These are phyloP conservation scores for Coranthus polyacanthus DNA, from an alignment of 2,797 vertebrate species.

Conservation along the genomic window DNA sequence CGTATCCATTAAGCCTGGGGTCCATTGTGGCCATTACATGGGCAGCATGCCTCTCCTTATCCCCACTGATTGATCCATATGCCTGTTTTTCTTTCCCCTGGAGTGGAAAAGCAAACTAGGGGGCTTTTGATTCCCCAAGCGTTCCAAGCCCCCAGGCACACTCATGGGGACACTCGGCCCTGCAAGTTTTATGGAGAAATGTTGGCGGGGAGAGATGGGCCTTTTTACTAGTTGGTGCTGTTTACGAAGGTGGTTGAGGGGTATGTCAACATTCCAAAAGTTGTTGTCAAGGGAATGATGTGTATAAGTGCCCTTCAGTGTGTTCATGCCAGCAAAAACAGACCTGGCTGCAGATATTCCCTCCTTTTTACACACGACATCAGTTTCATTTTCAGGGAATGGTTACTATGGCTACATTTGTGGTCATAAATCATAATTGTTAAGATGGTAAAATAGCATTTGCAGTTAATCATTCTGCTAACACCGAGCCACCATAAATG, in stretches of 20 bases:
- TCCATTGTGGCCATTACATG: slow-evolving; percentile 65
- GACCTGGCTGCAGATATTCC: slow-evolving; percentile 56
- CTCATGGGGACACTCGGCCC: slow-evolving; percentile 55
- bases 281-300: slow-evolving; percentile 69
- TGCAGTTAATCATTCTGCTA: slow-evolving; percentile 46
- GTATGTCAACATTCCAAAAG: slow-evolving; percentile 80
- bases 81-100: slow-evolving; percentile 76
- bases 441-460: slow-evolving; percentile 36
- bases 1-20: slow-evolving; percentile 61
- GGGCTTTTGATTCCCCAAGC: slow-evolving; percentile 62
- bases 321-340: slow-evolving; percentile 64
- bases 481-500: slow-evolving; percentile 38
- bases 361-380: slow-evolving; percentile 48
- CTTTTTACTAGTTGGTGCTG: slow-evolving; percentile 67
- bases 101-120: slow-evolving; percentile 78
- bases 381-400: slow-evolving; percentile 36
- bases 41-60: slow-evolving; percentile 76
- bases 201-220: slow-evolving; percentile 65
- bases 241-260: slow-evolving; percentile 72
- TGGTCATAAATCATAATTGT: slow-evolving; percentile 65
- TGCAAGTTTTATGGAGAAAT: slow-evolving; percentile 65
- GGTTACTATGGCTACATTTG: slow-evolving; percentile 42
- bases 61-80: slow-evolving; percentile 73
- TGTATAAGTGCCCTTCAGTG: slow-evolving; percentile 62
- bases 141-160: slow-evolving; percentile 52